These are phyloP conservation scores for Andricus curvator DNA, from an alignment of 2,888 invertebrate species.

Conservation along the genomic window DNA sequence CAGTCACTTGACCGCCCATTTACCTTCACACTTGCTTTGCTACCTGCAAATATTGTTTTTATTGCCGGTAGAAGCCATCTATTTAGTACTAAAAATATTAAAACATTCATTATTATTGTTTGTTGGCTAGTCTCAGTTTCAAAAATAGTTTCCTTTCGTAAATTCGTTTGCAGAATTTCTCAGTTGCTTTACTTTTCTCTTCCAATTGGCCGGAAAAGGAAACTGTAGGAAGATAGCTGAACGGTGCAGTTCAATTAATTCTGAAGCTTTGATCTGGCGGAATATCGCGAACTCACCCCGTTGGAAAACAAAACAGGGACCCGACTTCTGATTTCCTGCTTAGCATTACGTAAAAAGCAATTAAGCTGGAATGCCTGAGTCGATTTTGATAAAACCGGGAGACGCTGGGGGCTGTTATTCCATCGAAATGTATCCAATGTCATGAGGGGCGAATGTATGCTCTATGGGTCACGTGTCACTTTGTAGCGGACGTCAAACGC, in stretches of 20 bases:
- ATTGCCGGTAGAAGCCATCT: too few species aligned
- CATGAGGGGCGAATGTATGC: conserved; percentile 60
- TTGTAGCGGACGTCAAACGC: conserved; percentile 60
- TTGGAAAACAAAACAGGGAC: conserved; percentile 67
- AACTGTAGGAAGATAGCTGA: conserved; percentile 44
- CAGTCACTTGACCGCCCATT: too few species aligned
- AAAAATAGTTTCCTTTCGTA: not conserved
- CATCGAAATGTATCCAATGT: conserved; percentile 73
- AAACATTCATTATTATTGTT: too few species aligned
- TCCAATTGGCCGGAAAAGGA: conserved; percentile 49
- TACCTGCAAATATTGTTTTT: too few species aligned
- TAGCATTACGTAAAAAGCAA: conserved; percentile 77
- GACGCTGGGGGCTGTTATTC: conserved; percentile 66
- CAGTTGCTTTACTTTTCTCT: not conserved
- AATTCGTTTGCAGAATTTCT: not conserved
- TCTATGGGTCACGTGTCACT: conserved; percentile 65
- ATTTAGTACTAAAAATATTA: too few species aligned
- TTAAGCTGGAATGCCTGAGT: conserved; percentile 72
- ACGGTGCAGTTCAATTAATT: conserved; percentile 57
- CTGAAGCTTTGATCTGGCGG: conserved; percentile 67
- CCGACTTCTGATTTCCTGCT: conserved; percentile 63
- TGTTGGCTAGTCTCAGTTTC: not conserved
- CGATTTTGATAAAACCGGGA: conserved; percentile 43
- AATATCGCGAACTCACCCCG: conserved; percentile 69
- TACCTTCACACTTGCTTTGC: too few species aligned